phyloP scores from a whole-genome alignment of 2,113 vertebrate genomes.

The Cyprinodon tularosa region DNA sequence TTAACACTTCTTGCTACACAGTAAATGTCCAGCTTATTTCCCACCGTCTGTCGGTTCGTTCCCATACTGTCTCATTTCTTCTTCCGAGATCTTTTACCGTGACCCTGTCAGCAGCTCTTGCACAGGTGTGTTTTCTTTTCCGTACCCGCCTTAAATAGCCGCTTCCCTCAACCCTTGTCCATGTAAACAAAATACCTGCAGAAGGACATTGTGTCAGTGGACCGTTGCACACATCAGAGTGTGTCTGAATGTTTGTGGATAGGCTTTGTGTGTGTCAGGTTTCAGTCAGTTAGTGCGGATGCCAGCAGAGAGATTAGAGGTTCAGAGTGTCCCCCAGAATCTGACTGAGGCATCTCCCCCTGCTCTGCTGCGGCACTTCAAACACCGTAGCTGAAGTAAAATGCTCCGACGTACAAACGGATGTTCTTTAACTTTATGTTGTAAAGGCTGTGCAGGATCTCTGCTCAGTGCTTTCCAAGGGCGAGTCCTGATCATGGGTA shows the following conservation, averaged over 20 bases:
- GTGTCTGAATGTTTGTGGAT: conserved; percentile 23
- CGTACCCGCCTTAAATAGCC: conserved; percentile 29
- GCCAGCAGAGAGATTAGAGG: conserved; percentile 59
- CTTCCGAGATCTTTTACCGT: not conserved
- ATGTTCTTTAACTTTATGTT: not conserved
- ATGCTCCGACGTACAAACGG: conserved; percentile 19
- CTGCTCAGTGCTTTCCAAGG: not conserved
- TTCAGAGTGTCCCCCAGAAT: conserved; percentile 50
- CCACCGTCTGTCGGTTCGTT: not conserved
- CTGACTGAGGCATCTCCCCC: conserved; percentile 50
- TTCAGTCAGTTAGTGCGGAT: conserved; percentile 51
- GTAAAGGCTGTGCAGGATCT: not conserved
- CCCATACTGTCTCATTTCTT: not conserved
- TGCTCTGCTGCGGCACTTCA: conserved; percentile 51
- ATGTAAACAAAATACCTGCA: conserved; percentile 65
- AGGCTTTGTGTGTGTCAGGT: conserved; percentile 59
- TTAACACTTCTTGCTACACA: not conserved
- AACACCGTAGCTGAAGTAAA: conserved; percentile 32
- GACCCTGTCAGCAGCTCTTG: conserved; percentile 16
- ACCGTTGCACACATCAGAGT: not conserved
- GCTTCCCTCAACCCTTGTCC: conserved; percentile 28
- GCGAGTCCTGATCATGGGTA: not conserved
- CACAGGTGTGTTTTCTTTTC: conserved; percentile 40
- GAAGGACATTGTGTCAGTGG: conserved; percentile 38
- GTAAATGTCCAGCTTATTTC: not conserved